Base-by-base conservation (phyloP, 2,113 vertebrate genomes). In the Zeus faber region DNA sequence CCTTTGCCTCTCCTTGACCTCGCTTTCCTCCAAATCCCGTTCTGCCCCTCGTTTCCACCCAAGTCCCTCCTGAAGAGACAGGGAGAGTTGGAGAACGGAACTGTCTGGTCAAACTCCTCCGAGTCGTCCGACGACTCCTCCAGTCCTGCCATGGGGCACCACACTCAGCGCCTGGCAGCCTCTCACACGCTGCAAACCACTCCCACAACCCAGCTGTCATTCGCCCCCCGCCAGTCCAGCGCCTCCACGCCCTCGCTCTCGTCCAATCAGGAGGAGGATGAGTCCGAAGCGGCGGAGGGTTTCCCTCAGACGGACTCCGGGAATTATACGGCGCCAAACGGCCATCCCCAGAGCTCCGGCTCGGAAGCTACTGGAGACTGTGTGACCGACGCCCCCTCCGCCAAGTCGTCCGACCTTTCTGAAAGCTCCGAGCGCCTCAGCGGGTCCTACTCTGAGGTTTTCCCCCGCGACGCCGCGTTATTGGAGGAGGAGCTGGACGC, bases 61-160 rank as follows among this genome's bases (percentile, higher is more conserved):
- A 40, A 99, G 97, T 98, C 97, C 66, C 93, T 98, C 91, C 73
- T 98, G 74, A 92, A 91, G 65, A 90, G 95, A n/a, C 96, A 98
- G 67, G 95, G 98, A n/a, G 97, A 99, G 47, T 79, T 94, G 76
- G 97, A 99, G 80, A 99, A 99, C 0, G 96, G 96, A 50, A 95
- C 95, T 0, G 95, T 96, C 1, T 98, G 96, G 95, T 99, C 97
- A 58, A 91, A 98, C 84, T 99, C 97, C 59, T 99, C 97, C 0
- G 97, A 99, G 69, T 99, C 97, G 6, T 98, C 96, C 0, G 96
- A 99, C 0, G 97, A 98, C 79, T 99, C 97, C 11, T 97, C 96
- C 53, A 99, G 97, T 58, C 97, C 90, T 0, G 89, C 92, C 1
- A n/a, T 86, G 67, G 85, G 79, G 58, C 82, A 84, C 58, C 83